phyloP scores from a whole-genome alignment of 1,140 invertebrate genomes.

The Bactericera cockerelli region DNA sequence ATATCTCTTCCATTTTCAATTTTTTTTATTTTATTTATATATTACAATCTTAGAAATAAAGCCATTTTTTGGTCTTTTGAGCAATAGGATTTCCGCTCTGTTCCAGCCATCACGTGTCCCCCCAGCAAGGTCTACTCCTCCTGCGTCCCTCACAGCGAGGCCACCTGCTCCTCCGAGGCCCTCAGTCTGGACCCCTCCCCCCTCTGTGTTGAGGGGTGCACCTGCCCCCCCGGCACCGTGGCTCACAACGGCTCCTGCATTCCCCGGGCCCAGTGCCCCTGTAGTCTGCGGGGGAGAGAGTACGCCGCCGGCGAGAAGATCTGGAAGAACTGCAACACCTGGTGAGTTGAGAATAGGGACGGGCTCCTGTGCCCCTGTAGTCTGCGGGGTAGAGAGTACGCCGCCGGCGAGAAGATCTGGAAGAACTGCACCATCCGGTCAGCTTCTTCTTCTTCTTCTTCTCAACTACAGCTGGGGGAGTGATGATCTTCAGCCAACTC shows the following conservation, averaged over 20 bases:
- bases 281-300: constrained; percentile 53
- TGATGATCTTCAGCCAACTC: too few species aligned
- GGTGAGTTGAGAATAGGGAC: too few species aligned
- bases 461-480: too few species aligned
- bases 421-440: too few species aligned
- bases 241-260: constrained; percentile 59
- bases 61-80: too few species aligned
- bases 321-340: constrained; percentile 70
- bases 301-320: constrained; percentile 54
- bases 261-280: constrained; percentile 52
- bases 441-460: constrained; percentile 8
- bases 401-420: too few species aligned
- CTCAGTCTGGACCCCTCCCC: constrained; percentile 21
- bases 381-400: too few species aligned
- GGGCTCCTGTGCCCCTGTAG: too few species aligned
- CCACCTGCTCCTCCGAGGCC: constrained; percentile 32
- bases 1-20: too few species aligned
- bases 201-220: constrained; percentile 68
- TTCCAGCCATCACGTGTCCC: constrained; percentile 48
- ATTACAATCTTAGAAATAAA: too few species aligned
- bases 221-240: constrained; percentile 58
- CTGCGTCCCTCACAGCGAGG: constrained; percentile 44
- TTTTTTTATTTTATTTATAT: too few species aligned
- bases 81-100: too few species aligned
- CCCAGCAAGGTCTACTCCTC: constrained; percentile 49